Conservation (phyloP, 2,797 vertebrate species). For the Lithobates pipiens region DNA sequence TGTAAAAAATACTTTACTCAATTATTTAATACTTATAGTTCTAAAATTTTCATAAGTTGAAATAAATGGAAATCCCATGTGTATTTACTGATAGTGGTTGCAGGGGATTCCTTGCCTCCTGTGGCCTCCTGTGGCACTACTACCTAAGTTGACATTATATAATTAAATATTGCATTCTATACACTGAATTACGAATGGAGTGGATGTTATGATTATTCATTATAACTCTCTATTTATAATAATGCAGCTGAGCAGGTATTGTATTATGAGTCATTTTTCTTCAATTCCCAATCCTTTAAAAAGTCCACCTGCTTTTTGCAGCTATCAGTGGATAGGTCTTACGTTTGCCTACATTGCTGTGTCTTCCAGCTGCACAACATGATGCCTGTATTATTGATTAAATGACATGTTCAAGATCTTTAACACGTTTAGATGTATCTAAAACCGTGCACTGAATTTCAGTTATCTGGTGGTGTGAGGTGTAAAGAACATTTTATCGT, state of each 20-base stretch:
- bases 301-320: background rate
- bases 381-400: conserved; percentile 26
- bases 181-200: background rate
- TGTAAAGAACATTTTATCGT: background rate
- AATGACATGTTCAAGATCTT: conserved; percentile 27
- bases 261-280: no score
- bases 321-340: background rate
- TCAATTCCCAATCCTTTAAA: background rate
- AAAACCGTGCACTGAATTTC: background rate
- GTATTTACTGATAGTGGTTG: no score
- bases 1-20: no score
- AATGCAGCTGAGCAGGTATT: background rate
- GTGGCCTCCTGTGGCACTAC: no score
- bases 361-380: conserved; percentile 11
- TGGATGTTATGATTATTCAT: background rate
- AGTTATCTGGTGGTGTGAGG: background rate
- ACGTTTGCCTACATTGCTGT: background rate
- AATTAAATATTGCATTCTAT: background rate
- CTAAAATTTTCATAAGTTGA: no score
- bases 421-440: conserved; percentile 4
- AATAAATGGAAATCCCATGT: background rate
- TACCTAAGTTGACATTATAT: background rate
- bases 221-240: background rate
- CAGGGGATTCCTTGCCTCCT: no score
- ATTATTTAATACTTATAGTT: no score